Evolutionary conservation across 2,797 vertebrate genomes (phyloP), one percentile per base, ranked within the genome.

Genomic region (Hozukius guyotensis): DNA sequence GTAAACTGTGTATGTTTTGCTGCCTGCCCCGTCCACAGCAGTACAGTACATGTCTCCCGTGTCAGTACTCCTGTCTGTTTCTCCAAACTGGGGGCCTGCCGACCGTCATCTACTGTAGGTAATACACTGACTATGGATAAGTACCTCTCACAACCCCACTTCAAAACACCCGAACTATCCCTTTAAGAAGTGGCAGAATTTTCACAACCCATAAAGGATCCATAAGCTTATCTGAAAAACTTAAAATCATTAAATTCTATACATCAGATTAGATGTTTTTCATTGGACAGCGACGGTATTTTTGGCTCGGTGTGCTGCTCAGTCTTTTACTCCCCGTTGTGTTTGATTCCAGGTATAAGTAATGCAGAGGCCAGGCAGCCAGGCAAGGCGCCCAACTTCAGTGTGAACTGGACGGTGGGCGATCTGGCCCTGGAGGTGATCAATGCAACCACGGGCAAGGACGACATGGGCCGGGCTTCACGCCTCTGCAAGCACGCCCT

Each of bases 331-430:
- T 10, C 7, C 7, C 13, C 6, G 0, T 0, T 38, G 25, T 59
- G 46, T 81, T 34, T 68, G 2, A 49, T 78, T 80, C 2, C 92
- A 99, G 98, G 98, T 74, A 99, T 99, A 88, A 99, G 98, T 89
- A 99, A 99, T 0, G 97, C 98, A 0, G 98, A 99, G 89, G 98
- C 98, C 1, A 95, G 98, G 60, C 98, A 99, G 61, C 98, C 98
- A 0, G 98, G 98, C 22, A 99, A 99, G 90, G 98, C 98, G 0
- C 98, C 98, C 0, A 99, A 98, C 95, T 99, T 99, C 95, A 99
- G 98, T 0, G 98, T 99, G 83, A 99, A 99, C 96, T 99, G 98
- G 98, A 97, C 97, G 0, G 96, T 98, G 31, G 97, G 97, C 0
- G 98, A 99, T 88, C 78, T 95, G 20, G 93, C 86, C 5, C 93